A percentile compares a stretch with the other conserved stretches of the same genome.
These are phyloP conservation scores for Ailurus styani DNA, from an alignment of 2,113 vertebrate genomes.

Conservation along the genomic window DNA sequence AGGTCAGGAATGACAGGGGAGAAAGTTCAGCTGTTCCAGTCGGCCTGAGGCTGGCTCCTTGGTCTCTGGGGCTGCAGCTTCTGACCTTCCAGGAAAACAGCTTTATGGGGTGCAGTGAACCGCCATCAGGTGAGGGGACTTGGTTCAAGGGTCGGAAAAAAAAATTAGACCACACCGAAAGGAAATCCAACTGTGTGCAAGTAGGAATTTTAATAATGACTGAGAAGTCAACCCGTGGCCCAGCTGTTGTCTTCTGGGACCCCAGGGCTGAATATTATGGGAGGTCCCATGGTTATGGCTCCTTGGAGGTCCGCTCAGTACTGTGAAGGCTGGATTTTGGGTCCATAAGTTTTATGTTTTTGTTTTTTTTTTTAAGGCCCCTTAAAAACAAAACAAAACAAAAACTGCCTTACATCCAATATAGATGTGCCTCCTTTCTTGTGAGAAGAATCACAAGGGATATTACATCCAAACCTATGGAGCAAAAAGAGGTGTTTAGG, in stretches of 20 bases:
- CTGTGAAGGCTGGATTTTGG: not conserved
- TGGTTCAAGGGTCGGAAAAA: not conserved
- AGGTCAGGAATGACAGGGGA: not conserved
- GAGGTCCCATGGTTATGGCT: not conserved
- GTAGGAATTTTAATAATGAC: not conserved
- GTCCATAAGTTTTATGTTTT: not conserved
- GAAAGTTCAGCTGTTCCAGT: no score
- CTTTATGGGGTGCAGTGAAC: not conserved
- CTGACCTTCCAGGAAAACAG: not conserved
- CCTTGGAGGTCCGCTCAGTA: not conserved
- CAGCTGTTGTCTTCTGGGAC: not conserved
- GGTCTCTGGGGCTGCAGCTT: not conserved
- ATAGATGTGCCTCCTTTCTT: not conserved
- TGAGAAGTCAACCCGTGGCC: not conserved
- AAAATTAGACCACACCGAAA: not conserved
- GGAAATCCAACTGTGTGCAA: not conserved
- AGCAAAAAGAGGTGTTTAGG: not conserved
- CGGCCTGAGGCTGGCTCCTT: not conserved
- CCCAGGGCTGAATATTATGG: rapidly evolving
- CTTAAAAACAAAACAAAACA: not conserved
- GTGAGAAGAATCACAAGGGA: not conserved
- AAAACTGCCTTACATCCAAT: not conserved
- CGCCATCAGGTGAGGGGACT: not conserved
- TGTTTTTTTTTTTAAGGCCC: not conserved
- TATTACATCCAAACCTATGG: not conserved